These are phyloP conservation scores for Anguilla rostrata DNA, from an alignment of 2,113 vertebrate genomes.

Conservation along the genomic window DNA sequence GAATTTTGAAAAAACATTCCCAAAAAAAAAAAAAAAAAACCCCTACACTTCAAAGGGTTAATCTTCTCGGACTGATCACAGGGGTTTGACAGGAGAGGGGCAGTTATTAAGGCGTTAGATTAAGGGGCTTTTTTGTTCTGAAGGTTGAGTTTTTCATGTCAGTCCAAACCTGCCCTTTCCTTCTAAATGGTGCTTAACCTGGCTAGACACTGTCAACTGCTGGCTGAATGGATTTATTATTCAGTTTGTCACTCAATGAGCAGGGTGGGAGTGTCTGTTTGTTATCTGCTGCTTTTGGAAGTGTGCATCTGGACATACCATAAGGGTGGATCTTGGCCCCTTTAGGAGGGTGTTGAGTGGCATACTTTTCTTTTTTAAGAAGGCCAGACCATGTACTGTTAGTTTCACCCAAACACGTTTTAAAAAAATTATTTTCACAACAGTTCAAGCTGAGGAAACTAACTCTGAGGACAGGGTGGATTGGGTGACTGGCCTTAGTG, in stretches of 20 bases:
- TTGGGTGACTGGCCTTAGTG: background rate
- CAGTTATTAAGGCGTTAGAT: slow-evolving; percentile 60
- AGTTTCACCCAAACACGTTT: background rate
- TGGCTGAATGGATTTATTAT: slow-evolving; percentile 51
- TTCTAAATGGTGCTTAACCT: slow-evolving; percentile 51
- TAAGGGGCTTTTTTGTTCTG: slow-evolving; percentile 56
- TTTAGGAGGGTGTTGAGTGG: background rate
- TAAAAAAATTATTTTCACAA: background rate
- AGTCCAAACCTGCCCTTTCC: background rate
- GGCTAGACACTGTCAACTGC: slow-evolving; percentile 58
- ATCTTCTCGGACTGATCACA: slow-evolving; percentile 60
- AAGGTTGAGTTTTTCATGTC: slow-evolving; percentile 53
- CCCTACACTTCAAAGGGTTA: slow-evolving; percentile 29
- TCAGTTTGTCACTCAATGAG: slow-evolving; percentile 29
- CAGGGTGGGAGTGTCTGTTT: background rate
- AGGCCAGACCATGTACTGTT: background rate
- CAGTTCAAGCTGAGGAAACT: background rate
- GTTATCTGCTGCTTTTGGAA: background rate
- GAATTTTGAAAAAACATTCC: too few relatives aligned
- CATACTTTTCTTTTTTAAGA: too few relatives aligned
- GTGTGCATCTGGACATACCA: background rate
- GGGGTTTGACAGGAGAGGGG: slow-evolving; percentile 59
- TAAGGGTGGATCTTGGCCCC: slow-evolving; percentile 19
- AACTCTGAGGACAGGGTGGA: too few relatives aligned
- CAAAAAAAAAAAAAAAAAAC: too few relatives aligned